These are phyloP conservation scores for Tetrax tetrax DNA, from an alignment of 2,113 vertebrate genomes.

Conservation along the genomic window DNA sequence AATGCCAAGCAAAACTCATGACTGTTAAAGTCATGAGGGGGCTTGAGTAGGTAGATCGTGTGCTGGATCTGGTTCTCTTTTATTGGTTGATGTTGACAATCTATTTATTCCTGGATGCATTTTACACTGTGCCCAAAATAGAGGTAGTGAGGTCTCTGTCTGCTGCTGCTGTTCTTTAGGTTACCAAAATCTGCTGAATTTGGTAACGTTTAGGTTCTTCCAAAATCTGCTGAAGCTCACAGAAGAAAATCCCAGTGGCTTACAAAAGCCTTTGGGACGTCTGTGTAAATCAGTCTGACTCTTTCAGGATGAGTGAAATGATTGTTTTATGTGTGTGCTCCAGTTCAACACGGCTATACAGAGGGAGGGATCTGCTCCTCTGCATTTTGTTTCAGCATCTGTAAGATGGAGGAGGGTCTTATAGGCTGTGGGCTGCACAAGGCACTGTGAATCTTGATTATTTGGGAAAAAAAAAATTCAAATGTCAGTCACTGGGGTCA, in stretches of 20 bases:
- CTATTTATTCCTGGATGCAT: not conserved
- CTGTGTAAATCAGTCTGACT: not conserved
- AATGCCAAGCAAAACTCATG: not conserved
- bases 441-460: not conserved
- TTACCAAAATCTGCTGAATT: not conserved
- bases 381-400: not conserved
- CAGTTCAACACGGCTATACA: not conserved
- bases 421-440: not conserved
- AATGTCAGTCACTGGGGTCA: not conserved
- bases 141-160: not conserved
- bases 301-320: not conserved
- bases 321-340: not conserved
- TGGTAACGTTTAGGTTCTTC: not conserved
- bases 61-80: not conserved
- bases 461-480: not conserved
- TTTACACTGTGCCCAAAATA: not conserved
- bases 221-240: not conserved
- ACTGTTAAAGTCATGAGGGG: not conserved
- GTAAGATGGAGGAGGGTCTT: not conserved
- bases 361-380: not conserved
- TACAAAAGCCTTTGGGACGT: not conserved
- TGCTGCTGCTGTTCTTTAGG: not conserved
- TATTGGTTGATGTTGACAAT: conserved; percentile 11
- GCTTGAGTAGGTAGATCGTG: not conserved
- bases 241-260: not conserved